Conservation (phyloP, 2,888 invertebrate species). For the Ennomos erosarius region DNA sequence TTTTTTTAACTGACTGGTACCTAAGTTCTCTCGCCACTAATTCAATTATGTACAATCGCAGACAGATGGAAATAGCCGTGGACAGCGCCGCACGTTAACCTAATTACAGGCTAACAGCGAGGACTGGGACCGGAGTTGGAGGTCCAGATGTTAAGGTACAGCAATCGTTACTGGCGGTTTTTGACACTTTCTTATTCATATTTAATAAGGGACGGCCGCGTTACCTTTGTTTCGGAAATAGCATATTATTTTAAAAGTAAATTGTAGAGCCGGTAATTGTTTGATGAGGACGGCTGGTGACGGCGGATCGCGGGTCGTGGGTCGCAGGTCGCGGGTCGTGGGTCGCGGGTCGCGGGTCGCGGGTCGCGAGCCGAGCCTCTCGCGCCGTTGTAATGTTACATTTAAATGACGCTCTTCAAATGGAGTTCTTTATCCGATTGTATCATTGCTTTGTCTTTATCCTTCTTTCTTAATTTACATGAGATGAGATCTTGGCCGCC, state of each 20-base stretch:
- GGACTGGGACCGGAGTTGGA: too few relatives aligned
- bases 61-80: too few relatives aligned
- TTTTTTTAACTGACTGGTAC: too few relatives aligned
- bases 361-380: background rate
- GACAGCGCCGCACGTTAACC: too few relatives aligned
- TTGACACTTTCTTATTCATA: constrained; percentile 7
- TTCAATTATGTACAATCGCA: too few relatives aligned
- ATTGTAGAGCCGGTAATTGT: constrained; percentile 1
- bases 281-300: background rate
- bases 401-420: constrained; percentile 1
- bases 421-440: background rate
- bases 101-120: too few relatives aligned
- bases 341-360: constrained; percentile 1
- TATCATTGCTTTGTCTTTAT: background rate
- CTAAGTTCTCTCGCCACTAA: too few relatives aligned
- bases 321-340: background rate
- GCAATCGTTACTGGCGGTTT: background rate
- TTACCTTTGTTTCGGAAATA: constrained; percentile 10
- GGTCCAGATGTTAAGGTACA: background rate
- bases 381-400: background rate
- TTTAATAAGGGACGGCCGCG: constrained; percentile 5
- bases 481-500: too few relatives aligned
- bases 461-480: too few relatives aligned
- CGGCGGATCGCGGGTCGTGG: constrained; percentile 1
- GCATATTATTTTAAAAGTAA: background rate